Evolutionary conservation across 2,113 vertebrate species (phyloP).

Genomic region (Bettongia penicillata): DNA sequence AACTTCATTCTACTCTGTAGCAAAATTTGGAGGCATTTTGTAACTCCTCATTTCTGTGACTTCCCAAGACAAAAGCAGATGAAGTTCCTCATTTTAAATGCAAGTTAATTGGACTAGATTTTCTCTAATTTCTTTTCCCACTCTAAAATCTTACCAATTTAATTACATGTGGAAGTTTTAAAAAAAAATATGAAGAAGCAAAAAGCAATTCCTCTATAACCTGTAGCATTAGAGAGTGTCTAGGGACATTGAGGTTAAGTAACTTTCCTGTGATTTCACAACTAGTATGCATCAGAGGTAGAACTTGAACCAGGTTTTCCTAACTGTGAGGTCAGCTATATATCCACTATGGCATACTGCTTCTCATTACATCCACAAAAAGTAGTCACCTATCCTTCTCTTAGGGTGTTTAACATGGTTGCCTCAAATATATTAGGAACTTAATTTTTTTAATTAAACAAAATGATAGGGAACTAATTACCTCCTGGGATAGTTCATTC

Average conservation of each 20-base stretch:
- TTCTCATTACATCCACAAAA: neutral
- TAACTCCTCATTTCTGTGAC: neutral
- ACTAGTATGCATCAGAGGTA: neutral
- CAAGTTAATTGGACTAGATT: too few species aligned
- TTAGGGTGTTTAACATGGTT: neutral
- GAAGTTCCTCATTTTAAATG: too few species aligned
- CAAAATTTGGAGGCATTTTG: neutral
- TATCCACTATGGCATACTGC: neutral
- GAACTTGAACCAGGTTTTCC: neutral
- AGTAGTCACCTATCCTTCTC: neutral
- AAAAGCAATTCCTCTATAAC: neutral
- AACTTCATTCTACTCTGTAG: neutral
- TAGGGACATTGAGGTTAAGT: neutral
- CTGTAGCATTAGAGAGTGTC: neutral
- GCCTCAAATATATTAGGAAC: neutral
- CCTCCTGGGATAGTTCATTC: neutral
- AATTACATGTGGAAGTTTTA: neutral
- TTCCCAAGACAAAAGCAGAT: neutral
- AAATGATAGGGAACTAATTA: neutral
- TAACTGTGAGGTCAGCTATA: neutral
- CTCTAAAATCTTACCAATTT: neutral
- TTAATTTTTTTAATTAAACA: neutral
- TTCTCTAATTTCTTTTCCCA: too few species aligned
- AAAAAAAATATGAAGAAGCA: neutral
- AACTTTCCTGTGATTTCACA: neutral